Conservation (phyloP, 30 jellyfish, hydroid and myxozoan genomes). For the Aurelia coerulea region DNA sequence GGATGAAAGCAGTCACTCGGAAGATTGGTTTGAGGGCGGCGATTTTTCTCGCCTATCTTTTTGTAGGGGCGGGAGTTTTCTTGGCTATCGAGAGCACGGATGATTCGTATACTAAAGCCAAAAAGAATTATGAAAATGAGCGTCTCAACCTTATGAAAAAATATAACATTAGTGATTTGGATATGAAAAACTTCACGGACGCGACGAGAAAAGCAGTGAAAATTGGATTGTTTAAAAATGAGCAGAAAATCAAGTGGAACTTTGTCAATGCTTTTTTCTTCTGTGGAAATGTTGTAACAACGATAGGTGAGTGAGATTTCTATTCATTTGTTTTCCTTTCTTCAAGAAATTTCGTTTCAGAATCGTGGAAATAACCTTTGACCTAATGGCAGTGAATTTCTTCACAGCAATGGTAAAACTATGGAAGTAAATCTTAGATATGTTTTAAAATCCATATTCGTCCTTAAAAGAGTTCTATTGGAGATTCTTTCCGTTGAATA, state of each 20-base stretch:
- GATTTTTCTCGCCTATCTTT: conserved; percentile 76
- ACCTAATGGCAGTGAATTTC: no score
- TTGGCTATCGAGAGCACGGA: conserved; percentile 73
- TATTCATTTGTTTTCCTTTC: neutral
- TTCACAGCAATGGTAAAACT: no score
- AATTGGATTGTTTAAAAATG: conserved; percentile 47
- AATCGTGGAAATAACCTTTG: no score
- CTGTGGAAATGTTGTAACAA: conserved; percentile 89
- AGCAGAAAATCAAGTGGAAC: conserved; percentile 49
- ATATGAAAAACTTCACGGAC: conserved; percentile 35
- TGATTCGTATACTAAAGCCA: neutral
- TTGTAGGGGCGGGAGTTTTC: conserved; percentile 90
- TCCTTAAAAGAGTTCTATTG: no score
- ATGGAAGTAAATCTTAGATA: no score
- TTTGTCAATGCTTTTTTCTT: conserved; percentile 86
- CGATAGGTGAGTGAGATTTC: conserved; percentile 73
- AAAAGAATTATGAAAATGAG: conserved; percentile 5
- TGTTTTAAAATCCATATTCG: no score
- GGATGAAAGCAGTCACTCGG: conserved; percentile 60
- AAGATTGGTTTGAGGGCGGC: conserved; percentile 78
- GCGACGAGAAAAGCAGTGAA: conserved; percentile 33
- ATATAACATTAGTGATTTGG: conserved; percentile 59
- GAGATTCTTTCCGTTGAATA: no score
- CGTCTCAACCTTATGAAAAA: neutral
- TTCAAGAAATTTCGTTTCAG: no score